Conservation (phyloP, 2,113 vertebrate genomes). For the Bucco capensis region DNA sequence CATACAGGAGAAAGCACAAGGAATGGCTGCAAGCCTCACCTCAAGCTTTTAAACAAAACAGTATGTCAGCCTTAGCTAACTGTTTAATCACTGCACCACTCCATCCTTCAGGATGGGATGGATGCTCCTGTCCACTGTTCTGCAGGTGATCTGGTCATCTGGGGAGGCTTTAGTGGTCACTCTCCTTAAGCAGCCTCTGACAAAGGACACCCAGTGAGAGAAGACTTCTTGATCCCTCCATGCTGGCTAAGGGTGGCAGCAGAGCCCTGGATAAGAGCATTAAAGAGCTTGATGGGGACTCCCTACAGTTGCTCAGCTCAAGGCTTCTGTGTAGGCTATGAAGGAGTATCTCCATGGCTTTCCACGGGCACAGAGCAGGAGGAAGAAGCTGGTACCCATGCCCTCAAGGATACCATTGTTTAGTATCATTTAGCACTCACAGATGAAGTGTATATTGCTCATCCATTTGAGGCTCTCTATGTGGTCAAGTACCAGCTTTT, state of each 20-base stretch:
- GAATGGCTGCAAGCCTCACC: not conserved
- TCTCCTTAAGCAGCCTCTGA: not conserved
- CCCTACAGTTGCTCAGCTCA: not conserved
- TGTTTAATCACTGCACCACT: not conserved
- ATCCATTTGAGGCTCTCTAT: not conserved
- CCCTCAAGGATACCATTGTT: not conserved
- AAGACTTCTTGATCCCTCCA: not conserved
- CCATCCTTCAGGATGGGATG: not conserved
- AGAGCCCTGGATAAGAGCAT: not conserved
- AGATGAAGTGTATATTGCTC: not conserved
- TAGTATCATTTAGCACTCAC: not conserved
- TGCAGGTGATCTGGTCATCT: not conserved
- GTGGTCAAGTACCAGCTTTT: not conserved
- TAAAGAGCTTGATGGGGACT: not conserved
- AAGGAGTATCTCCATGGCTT: not conserved
- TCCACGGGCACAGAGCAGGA: accelerated
- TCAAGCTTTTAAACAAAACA: not conserved
- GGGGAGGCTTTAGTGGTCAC: not conserved
- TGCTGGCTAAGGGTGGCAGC: not conserved
- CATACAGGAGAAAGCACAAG: accelerated
- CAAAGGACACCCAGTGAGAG: not conserved
- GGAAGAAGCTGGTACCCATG: accelerated
- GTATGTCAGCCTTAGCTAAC: not conserved
- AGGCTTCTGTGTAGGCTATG: not conserved
- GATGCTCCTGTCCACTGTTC: not conserved